Conservation (phyloP, 23 tunicate species). For the Corella eumyota region DNA sequence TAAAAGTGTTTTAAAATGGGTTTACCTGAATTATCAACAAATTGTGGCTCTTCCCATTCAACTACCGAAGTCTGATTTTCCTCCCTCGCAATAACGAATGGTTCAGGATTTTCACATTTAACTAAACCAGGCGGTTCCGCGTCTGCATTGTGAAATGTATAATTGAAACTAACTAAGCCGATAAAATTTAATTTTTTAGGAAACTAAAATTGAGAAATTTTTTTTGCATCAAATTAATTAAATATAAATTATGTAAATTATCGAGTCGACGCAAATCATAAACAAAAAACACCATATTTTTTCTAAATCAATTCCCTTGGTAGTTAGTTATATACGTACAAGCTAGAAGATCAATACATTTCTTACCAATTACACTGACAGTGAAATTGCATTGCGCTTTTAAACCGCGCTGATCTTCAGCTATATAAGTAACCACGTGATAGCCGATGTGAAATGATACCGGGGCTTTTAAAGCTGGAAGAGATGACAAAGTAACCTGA, state of each 20-base stretch:
- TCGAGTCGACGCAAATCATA: too few species aligned
- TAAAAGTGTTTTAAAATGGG: too few species aligned
- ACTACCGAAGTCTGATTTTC: constrained; percentile 13
- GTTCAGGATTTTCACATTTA: constrained; percentile 46
- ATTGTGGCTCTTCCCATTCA: constrained; percentile 56
- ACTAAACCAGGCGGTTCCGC: constrained; percentile 61
- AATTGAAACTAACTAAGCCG: too few species aligned
- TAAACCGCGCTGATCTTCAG: constrained; percentile 47
- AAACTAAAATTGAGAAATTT: too few species aligned
- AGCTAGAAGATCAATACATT: too few species aligned
- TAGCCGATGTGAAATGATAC: constrained; percentile 46
- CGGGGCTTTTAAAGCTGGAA: constrained; percentile 43
- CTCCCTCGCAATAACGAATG: constrained; percentile 40
- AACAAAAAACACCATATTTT: too few species aligned
- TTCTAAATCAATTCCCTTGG: too few species aligned
- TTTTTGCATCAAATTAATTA: too few species aligned
- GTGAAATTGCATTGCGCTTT: constrained; percentile 36
- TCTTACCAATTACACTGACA: constrained; percentile 53
- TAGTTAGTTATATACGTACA: too few species aligned
- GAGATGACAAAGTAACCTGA: constrained; percentile 30
- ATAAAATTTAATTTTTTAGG: too few species aligned
- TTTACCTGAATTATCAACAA: constrained; percentile 85
- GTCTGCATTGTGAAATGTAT: constrained; percentile 13
- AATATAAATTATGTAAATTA: too few species aligned
- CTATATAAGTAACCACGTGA: constrained; percentile 23